Conservation (phyloP, 2,797 vertebrate species). For the Poecilia wingei region DNA sequence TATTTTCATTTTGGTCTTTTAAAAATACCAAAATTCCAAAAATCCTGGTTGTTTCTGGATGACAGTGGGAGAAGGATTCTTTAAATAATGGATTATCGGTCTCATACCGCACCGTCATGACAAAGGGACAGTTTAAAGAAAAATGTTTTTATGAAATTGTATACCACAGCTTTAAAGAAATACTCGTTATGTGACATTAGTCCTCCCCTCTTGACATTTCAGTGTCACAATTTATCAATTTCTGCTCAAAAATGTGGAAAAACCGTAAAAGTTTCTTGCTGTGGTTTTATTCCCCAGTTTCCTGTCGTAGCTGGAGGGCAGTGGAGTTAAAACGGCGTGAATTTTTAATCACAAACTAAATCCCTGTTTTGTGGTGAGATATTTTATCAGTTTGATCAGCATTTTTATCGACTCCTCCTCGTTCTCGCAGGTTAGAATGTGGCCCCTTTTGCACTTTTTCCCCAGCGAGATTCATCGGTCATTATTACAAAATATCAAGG, state of each 20-base stretch:
- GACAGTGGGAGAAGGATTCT: too few relatives aligned
- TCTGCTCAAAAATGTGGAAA: neutral
- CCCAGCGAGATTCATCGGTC: neutral
- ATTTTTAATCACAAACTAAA: neutral
- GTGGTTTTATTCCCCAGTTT: neutral
- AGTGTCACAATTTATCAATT: neutral
- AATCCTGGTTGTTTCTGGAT: too few relatives aligned
- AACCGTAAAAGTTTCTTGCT: neutral
- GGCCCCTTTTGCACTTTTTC: neutral
- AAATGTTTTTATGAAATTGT: too few relatives aligned
- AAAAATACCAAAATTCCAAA: too few relatives aligned
- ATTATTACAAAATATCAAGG: slow-evolving; percentile 1
- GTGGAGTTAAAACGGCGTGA: neutral
- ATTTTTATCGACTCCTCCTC: neutral
- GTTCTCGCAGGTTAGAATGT: neutral
- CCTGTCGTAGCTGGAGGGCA: neutral
- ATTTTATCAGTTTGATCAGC: neutral
- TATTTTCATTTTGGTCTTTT: too few relatives aligned
- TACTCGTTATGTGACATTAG: neutral
- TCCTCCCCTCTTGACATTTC: neutral
- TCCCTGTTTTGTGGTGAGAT: neutral
- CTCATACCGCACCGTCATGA: too few relatives aligned
- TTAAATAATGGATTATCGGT: too few relatives aligned
- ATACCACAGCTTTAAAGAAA: neutral
- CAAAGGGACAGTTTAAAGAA: too few relatives aligned